phyloP scores from a whole-genome alignment of 1,140 invertebrate species.

The Nephila pilipes region DNA sequence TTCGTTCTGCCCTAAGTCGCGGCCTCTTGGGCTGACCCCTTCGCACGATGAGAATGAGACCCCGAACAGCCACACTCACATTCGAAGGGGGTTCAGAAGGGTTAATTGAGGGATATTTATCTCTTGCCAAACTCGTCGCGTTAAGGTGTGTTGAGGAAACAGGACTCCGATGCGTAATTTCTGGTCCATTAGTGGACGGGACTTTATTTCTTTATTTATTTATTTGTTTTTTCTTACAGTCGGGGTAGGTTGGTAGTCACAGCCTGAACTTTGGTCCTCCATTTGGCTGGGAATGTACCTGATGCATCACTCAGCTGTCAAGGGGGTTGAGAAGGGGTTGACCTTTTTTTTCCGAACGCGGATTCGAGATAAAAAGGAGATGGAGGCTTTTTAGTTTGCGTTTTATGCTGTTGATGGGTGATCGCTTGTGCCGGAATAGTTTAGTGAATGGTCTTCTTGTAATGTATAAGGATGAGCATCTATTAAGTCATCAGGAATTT shows the following conservation, averaged over 20 bases:
- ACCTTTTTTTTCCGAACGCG: slow-evolving; percentile 2
- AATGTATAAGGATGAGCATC: neutral
- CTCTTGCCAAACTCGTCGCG: slow-evolving; percentile 30
- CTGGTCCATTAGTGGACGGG: slow-evolving; percentile 23
- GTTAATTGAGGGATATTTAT: slow-evolving; percentile 60
- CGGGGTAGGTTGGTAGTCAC: neutral
- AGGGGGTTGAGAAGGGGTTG: neutral
- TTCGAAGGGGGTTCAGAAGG: neutral
- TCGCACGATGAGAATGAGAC: neutral
- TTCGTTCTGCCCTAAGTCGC: neutral
- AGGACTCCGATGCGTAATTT: slow-evolving; percentile 24
- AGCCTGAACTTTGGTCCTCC: slow-evolving; percentile 45
- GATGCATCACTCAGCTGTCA: slow-evolving; percentile 29
- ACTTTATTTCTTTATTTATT: neutral
- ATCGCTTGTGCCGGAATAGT: neutral
- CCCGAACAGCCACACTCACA: neutral
- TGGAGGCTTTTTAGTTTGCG: neutral
- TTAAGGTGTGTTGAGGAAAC: slow-evolving; percentile 49
- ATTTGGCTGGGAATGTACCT: slow-evolving; percentile 25
- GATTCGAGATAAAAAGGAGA: neutral
- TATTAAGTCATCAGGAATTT: no score
- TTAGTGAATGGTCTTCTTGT: neutral
- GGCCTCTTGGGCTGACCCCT: neutral
- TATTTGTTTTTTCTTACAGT: no score
- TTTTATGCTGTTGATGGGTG: neutral